A percentile compares a stretch with the other conserved stretches of the same genome.
Evolutionary conservation across 2,797 vertebrate genomes (phyloP).

Genomic region (Alosa sapidissima): DNA sequence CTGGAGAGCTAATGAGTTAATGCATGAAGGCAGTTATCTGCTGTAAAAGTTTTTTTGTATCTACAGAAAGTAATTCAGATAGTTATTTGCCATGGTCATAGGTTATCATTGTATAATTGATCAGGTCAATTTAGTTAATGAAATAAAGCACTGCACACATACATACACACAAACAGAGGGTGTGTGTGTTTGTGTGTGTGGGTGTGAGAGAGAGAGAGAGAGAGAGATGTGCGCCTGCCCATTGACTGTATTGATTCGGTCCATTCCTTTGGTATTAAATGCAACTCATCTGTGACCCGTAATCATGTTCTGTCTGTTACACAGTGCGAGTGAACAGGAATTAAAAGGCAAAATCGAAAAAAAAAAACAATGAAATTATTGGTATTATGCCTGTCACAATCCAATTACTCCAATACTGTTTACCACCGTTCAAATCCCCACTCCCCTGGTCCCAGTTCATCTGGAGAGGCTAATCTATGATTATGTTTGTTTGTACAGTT

Average conservation of each 20-base stretch:
- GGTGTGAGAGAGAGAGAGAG: background rate
- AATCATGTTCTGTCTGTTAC: conserved; percentile 22
- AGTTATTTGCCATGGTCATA: conserved; percentile 13
- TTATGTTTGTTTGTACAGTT: conserved; percentile 56
- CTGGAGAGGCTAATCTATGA: conserved; percentile 61
- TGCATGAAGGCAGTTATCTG: background rate
- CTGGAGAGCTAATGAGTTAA: background rate
- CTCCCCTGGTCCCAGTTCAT: conserved; percentile 51
- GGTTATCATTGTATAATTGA: conserved; percentile 15
- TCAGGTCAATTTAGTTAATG: conserved; percentile 11
- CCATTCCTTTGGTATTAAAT: background rate
- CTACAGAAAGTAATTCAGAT: conserved; percentile 14
- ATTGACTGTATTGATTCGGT: background rate
- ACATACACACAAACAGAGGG: background rate
- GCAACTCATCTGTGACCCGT: conserved; percentile 22
- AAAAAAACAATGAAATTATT: conserved; percentile 54
- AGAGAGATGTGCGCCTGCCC: background rate
- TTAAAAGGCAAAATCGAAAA: conserved; percentile 58
- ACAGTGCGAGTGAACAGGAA: conserved; percentile 1
- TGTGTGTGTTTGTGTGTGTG: too few relatives aligned
- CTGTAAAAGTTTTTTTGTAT: conserved; percentile 43
- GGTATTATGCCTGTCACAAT: conserved; percentile 65
- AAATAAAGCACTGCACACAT: background rate
- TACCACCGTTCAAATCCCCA: conserved; percentile 50
- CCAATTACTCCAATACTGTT: conserved; percentile 69